Percentiles rank a stretch among this genome's conserved stretches.
phyloP scores from a whole-genome alignment of 2,113 vertebrate species.

The Epinephelus lanceolatus region DNA sequence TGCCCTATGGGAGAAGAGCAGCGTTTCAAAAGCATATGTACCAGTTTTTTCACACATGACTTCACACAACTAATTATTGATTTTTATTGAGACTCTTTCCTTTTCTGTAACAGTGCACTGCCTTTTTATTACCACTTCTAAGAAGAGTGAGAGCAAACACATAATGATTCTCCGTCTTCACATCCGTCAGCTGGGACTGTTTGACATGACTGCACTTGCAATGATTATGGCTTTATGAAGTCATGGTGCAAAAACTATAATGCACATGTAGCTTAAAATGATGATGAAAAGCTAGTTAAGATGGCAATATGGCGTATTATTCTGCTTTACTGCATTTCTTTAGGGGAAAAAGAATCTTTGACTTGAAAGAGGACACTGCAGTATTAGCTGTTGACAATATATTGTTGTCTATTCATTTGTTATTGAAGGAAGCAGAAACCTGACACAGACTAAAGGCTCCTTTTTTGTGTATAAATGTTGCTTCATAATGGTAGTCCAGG shows the following conservation, averaged over 20 bases:
- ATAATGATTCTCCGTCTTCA: constrained; percentile 46
- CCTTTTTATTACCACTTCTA: constrained; percentile 39
- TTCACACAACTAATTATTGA: constrained; percentile 30
- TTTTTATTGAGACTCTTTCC: constrained; percentile 8
- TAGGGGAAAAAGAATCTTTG: not conserved
- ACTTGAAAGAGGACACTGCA: not conserved
- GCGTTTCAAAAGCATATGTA: constrained; percentile 8
- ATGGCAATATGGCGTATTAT: not conserved
- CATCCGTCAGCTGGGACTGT: constrained; percentile 48
- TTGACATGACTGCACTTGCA: constrained; percentile 37
- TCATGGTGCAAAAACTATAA: not conserved
- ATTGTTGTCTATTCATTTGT: constrained; percentile 7
- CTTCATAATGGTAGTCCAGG: not conserved
- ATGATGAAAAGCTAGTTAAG: constrained; percentile 13
- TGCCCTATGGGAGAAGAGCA: not conserved
- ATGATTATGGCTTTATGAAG: constrained; percentile 13
- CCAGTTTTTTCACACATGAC: not conserved
- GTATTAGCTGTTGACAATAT: not conserved
- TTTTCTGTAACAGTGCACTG: constrained; percentile 25
- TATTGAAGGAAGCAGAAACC: constrained; percentile 6
- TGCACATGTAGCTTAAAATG: not conserved
- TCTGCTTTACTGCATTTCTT: not conserved
- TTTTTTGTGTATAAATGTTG: not conserved
- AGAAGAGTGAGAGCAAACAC: constrained; percentile 33
- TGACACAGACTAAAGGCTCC: not conserved